Percentiles rank a stretch among this genome's conserved stretches.
Evolutionary conservation across 1,140 invertebrate species (phyloP).

Genomic region (Bemisia tabaci): DNA sequence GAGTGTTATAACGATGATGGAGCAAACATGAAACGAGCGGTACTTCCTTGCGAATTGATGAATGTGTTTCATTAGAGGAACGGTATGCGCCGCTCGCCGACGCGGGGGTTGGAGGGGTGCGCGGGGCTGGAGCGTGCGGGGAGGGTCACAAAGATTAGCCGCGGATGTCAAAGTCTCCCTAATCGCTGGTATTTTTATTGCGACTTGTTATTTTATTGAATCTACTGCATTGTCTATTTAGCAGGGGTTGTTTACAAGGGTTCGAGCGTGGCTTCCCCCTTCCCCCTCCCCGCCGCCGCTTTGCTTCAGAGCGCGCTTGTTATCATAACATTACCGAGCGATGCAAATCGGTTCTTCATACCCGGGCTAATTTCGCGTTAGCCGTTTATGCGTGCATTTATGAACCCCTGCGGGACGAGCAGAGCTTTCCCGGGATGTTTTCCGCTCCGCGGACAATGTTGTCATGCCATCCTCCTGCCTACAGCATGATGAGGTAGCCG

Average conservation of each 20-base stretch:
- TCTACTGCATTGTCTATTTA: neutral
- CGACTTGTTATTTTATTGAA: neutral
- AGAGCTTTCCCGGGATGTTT: too few relatives aligned
- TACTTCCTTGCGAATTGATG: neutral
- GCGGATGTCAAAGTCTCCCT: neutral
- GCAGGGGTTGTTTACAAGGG: neutral
- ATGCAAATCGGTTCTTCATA: neutral
- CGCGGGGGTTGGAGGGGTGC: neutral
- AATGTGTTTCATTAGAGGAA: neutral
- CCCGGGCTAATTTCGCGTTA: neutral
- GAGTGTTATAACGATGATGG: neutral
- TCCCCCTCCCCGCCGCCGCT: neutral
- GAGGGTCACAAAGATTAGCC: neutral
- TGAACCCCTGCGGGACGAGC: neutral
- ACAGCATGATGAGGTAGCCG: too few relatives aligned
- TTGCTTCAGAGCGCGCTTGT: neutral
- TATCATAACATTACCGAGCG: neutral
- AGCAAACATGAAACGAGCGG: neutral
- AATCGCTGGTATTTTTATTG: neutral
- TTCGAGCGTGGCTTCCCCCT: neutral
- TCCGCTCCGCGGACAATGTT: too few relatives aligned
- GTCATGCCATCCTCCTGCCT: too few relatives aligned
- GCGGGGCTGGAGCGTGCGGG: neutral
- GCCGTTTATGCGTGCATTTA: neutral
- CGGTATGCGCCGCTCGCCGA: neutral